These are phyloP conservation scores for Elysia crispata DNA, from an alignment of 2,888 invertebrate species.

Conservation along the genomic window DNA sequence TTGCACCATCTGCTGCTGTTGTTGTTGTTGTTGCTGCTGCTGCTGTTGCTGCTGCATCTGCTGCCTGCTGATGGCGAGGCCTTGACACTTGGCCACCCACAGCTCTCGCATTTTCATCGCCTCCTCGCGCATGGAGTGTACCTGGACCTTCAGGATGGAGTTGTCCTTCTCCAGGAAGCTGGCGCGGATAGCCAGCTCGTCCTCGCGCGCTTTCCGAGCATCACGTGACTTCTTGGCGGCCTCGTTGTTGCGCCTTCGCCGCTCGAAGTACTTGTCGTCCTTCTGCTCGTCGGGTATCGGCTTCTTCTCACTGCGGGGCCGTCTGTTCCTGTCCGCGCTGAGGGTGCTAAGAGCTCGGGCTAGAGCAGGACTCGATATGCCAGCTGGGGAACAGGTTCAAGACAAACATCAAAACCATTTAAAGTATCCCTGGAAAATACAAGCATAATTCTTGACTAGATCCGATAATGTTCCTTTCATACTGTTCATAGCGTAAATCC, in stretches of 20 bases:
- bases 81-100: conserved; percentile 38
- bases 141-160: conserved; percentile 21
- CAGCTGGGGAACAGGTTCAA: background rate
- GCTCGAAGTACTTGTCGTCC: conserved; percentile 48
- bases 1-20: too few species aligned
- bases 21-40: too few species aligned
- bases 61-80: background rate
- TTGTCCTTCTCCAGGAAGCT: conserved; percentile 89
- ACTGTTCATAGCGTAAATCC: too few species aligned
- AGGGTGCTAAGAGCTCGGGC: conserved; percentile 40
- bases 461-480: too few species aligned
- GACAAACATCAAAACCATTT: background rate
- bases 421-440: too few species aligned
- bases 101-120: conserved; percentile 24
- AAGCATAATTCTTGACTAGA: too few species aligned
- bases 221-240: conserved; percentile 82
- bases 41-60: too few species aligned
- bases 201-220: conserved; percentile 90
- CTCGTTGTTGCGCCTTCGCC: conserved; percentile 45
- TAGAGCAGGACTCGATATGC: conserved; percentile 28
- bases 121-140: conserved; percentile 30
- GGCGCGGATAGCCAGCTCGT: conserved; percentile 91
- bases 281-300: conserved; percentile 50
- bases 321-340: conserved; percentile 21
- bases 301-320: conserved; percentile 48